Evolutionary conservation across 2,797 vertebrate species (phyloP).

Genomic region (Trichosurus vulpecula): DNA sequence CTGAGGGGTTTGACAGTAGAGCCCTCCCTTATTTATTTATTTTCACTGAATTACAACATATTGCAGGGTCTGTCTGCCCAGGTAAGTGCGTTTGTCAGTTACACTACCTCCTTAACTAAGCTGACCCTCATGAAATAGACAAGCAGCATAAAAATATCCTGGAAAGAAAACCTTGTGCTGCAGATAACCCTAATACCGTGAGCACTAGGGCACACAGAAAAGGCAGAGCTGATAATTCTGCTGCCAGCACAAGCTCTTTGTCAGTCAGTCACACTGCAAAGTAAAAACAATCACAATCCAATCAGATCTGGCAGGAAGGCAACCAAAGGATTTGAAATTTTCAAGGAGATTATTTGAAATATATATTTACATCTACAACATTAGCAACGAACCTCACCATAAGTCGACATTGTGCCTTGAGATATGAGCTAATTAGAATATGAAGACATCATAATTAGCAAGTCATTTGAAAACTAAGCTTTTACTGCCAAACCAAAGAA

Average conservation of each 20-base stretch:
- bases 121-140: neutral
- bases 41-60: neutral
- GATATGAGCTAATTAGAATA: neutral
- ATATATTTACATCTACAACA: neutral
- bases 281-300: neutral
- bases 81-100: neutral
- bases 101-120: neutral
- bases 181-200: neutral
- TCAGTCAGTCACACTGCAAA: neutral
- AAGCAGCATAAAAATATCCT: neutral
- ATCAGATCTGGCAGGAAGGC: neutral
- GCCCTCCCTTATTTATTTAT: neutral
- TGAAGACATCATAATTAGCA: neutral
- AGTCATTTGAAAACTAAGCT: neutral
- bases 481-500: neutral
- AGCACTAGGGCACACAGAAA: neutral
- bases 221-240: neutral
- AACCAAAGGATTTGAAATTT: neutral
- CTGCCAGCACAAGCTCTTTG: neutral
- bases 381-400: neutral
- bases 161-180: neutral
- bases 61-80: neutral
- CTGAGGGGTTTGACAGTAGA: neutral
- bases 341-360: neutral
- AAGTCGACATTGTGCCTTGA: neutral